Conservation (phyloP, 2,797 vertebrate species). For the Gila robusta region DNA sequence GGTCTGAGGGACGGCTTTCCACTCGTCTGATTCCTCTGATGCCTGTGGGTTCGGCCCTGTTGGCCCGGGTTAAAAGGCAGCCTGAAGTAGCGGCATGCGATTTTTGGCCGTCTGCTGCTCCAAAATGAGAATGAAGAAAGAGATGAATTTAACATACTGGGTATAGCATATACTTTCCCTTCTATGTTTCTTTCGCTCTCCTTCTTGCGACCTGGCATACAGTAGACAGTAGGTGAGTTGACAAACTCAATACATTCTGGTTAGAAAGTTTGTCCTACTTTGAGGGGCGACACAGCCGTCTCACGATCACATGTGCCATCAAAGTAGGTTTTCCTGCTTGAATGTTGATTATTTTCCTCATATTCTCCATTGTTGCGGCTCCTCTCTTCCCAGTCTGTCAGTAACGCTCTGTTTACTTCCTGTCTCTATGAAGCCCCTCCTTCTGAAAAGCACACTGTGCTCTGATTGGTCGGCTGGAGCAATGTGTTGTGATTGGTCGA, state of each 20-base stretch:
- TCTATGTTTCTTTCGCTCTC: slow-evolving; percentile 25
- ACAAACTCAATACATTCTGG: not conserved
- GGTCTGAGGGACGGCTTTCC: slow-evolving; percentile 50
- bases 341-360: too few species aligned
- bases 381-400: too few species aligned
- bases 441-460: too few species aligned
- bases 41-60: slow-evolving; percentile 54
- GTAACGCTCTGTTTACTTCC: too few species aligned
- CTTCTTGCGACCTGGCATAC: slow-evolving; percentile 9
- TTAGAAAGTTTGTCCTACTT: not conserved
- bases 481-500: too few species aligned
- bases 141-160: slow-evolving; percentile 54
- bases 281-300: not conserved
- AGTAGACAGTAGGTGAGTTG: slow-evolving; percentile 38
- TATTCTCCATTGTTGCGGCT: too few species aligned
- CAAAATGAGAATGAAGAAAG: slow-evolving; percentile 50
- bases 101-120: slow-evolving; percentile 55
- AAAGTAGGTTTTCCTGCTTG: too few species aligned
- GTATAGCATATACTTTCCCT: slow-evolving; percentile 22
- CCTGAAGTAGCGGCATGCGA: slow-evolving; percentile 57
- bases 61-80: slow-evolving; percentile 64
- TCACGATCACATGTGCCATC: not conserved
- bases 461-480: too few species aligned
- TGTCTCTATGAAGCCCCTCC: too few species aligned
- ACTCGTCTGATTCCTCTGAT: slow-evolving; percentile 53